phyloP scores from a whole-genome alignment of 2,797 vertebrate species.

The Pseudomugil tenellus region DNA sequence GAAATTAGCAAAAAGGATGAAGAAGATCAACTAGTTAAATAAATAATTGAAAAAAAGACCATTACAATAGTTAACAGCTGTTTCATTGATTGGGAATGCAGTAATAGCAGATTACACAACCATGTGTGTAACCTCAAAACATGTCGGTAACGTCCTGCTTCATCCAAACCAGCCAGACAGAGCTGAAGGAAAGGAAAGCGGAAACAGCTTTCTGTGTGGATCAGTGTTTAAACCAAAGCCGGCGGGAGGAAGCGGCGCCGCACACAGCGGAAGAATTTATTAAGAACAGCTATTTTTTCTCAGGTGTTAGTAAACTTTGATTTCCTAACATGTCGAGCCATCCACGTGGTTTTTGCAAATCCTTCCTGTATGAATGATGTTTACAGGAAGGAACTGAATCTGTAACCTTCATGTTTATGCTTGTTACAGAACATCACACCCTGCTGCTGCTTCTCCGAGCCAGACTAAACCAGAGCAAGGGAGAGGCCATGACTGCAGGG shows the following conservation, averaged over 20 bases:
- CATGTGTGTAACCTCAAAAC: conserved; percentile 27
- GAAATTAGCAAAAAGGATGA: conserved; percentile 15
- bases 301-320: conserved; percentile 23
- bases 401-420: conserved; percentile 56
- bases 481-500: conserved; percentile 17
- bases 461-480: conserved; percentile 35
- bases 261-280: conserved; percentile 44
- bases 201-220: conserved; percentile 16
- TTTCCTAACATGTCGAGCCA: conserved; percentile 52
- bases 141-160: conserved; percentile 18
- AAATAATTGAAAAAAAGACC: conserved; percentile 43
- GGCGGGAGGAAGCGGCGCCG: conserved; percentile 29
- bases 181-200: conserved; percentile 11
- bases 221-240: conserved; percentile 37
- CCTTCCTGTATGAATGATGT: conserved; percentile 32
- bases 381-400: conserved; percentile 39
- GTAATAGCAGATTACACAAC: conserved; percentile 55
- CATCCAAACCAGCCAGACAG: conserved; percentile 6
- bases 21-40: conserved; percentile 49
- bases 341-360: conserved; percentile 18
- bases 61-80: too few species aligned
- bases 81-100: too few species aligned
- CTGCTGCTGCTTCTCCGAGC: conserved; percentile 34
- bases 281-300: conserved; percentile 22
- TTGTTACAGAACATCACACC: conserved; percentile 47